phyloP scores from a whole-genome alignment of 2,113 vertebrate genomes.

The Cebidichthys violaceus region DNA sequence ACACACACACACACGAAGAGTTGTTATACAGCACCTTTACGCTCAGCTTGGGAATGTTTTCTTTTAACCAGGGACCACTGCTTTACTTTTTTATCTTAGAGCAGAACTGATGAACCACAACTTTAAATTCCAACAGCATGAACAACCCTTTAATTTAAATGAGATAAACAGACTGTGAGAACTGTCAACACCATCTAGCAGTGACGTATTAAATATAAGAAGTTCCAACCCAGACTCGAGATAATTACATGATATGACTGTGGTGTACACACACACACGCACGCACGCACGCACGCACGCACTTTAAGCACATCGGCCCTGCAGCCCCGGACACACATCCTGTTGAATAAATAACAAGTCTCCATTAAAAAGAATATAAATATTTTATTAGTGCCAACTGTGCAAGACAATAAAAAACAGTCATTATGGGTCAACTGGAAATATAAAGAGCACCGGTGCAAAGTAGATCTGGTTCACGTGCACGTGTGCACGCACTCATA shows the following conservation, averaged over 20 bases:
- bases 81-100: background rate
- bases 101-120: background rate
- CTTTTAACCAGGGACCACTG: background rate
- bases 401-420: constrained; percentile 53
- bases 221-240: constrained; percentile 1
- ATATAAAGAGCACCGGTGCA: background rate
- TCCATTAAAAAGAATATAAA: constrained; percentile 51
- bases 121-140: background rate
- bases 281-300: background rate
- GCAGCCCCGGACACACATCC: constrained; percentile 4
- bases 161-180: constrained; percentile 7
- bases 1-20: too few species aligned
- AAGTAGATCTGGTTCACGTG: background rate
- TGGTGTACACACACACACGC: background rate
- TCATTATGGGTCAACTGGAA: constrained; percentile 17
- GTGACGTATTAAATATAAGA: background rate
- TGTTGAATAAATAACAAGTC: constrained; percentile 52
- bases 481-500: background rate
- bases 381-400: constrained; percentile 73
- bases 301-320: background rate
- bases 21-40: background rate
- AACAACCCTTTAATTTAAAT: constrained; percentile 3
- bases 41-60: background rate
- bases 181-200: background rate
- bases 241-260: constrained; percentile 15